Evolutionary conservation across 1,140 invertebrate genomes (phyloP).

Genomic region (Eurosta solidaginis): DNA sequence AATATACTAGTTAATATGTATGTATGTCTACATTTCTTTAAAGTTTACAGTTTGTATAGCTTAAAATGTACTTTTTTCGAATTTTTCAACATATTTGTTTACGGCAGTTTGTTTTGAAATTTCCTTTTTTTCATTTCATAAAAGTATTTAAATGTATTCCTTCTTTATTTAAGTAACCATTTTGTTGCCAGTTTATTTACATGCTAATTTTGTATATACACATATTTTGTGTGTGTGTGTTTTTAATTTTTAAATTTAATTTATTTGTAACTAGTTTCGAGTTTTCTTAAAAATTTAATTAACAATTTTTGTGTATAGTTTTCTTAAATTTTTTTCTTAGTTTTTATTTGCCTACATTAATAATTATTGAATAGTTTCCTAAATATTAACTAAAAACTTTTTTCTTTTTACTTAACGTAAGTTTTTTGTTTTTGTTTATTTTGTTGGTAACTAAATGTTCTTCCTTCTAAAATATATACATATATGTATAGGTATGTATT

Average conservation of each 20-base stretch:
- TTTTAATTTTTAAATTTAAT: slow-evolving; percentile 36
- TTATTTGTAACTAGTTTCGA: slow-evolving; percentile 35
- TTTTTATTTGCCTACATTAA: slow-evolving; percentile 47
- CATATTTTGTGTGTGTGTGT: slow-evolving; percentile 6
- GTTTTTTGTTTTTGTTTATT: not conserved
- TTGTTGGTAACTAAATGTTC: not conserved
- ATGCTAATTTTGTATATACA: slow-evolving; percentile 30
- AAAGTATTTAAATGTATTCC: slow-evolving; percentile 38
- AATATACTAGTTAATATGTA: slow-evolving; percentile 40
- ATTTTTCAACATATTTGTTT: slow-evolving; percentile 45
- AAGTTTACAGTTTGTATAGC: slow-evolving; percentile 35
- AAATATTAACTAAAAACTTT: not conserved
- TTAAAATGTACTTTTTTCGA: slow-evolving; percentile 26
- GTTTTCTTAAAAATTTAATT: slow-evolving; percentile 57
- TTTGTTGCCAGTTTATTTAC: slow-evolving; percentile 33
- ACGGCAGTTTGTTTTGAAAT: slow-evolving; percentile 55
- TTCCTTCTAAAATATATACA: not conserved
- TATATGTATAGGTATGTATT: too few relatives aligned
- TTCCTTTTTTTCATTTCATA: slow-evolving; percentile 40
- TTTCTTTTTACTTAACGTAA: not conserved
- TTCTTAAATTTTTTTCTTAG: not conserved
- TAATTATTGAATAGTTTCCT: slow-evolving; percentile 15
- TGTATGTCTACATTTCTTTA: slow-evolving; percentile 39
- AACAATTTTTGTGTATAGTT: slow-evolving; percentile 46
- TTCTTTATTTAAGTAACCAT: slow-evolving; percentile 36